Percentiles rank a stretch among this genome's conserved stretches.
Evolutionary conservation across 2,797 vertebrate genomes (phyloP).

Genomic region (Enoplosus armatus): DNA sequence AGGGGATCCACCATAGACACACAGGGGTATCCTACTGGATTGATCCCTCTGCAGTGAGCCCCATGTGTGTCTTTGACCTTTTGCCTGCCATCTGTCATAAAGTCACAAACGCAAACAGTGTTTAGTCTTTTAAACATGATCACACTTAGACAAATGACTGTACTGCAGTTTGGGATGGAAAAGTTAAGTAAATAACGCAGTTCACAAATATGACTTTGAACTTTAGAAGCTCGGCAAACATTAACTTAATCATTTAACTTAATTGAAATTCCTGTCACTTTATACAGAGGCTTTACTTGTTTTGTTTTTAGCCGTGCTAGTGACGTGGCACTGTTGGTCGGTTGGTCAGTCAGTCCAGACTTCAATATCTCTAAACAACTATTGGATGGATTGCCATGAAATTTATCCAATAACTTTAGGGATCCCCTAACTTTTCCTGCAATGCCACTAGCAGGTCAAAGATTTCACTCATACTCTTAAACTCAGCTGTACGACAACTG

Average conservation of each 20-base stretch:
- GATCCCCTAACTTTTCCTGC: background rate
- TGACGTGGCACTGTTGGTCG: background rate
- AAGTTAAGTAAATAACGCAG: background rate
- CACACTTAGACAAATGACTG: slow-evolving; percentile 20
- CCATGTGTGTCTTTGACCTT: slow-evolving; percentile 81
- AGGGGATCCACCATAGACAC: slow-evolving; percentile 61
- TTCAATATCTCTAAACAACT: background rate
- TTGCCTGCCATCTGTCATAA: slow-evolving; percentile 74
- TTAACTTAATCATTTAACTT: too few species aligned
- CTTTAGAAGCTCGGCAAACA: background rate
- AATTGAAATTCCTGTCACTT: background rate
- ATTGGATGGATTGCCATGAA: background rate
- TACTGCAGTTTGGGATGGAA: background rate
- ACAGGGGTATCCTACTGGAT: slow-evolving; percentile 53
- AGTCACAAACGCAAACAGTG: slow-evolving; percentile 53
- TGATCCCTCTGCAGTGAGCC: slow-evolving; percentile 66
- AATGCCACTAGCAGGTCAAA: background rate
- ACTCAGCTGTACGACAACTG: too few species aligned
- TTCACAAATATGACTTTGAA: background rate
- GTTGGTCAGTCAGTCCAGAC: background rate
- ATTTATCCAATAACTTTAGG: background rate
- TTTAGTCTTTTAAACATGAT: slow-evolving; percentile 45
- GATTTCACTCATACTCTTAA: too few species aligned
- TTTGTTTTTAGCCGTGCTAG: too few species aligned
- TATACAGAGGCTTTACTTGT: background rate